Evolutionary conservation across 2,888 invertebrate genomes (phyloP), one percentile per base, ranked within the genome.

Genomic region (Globia sparganii): DNA sequence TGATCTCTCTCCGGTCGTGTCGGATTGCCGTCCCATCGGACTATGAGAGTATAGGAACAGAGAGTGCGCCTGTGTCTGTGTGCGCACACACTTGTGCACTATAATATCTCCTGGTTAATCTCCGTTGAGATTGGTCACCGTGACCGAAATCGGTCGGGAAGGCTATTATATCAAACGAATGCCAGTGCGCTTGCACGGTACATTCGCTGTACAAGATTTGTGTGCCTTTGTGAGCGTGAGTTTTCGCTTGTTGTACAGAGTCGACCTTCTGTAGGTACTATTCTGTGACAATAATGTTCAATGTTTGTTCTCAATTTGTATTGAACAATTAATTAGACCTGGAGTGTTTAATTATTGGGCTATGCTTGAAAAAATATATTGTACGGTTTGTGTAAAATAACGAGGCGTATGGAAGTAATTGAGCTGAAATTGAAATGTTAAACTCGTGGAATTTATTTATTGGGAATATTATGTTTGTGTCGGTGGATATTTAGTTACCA

Each of bases 251-350:
- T 46, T 11, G 31, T 46, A 46, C 46, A 46, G 15, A 46, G 2
- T 25, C 4, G 13, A 9, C 46, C 46, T 75, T 75, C 59, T 75
- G 37, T 31, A 37, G 25, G 25, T 11, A 18, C 28, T 75, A 37
- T 59, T 59, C 46, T 59, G 34, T 46, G 46, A 62, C 53, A 62
- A 43, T 43, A 61, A 82, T 15, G 18, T 61, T 56, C 31, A 68
- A 59, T 65, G 85, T 81, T 75, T 86, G 64, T 40, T 59, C 72
- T 65, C 68, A 62, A 74, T 86, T 72, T 74, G 56, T 77, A 66
- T 40, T 37, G 56, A 71, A 72, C 71, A 62, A 77, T 83, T 71
- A 81, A 81, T 77, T 77, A 72, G 59, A 84, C 46, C 53, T 59
- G 46, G 58, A 34, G 59, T 77, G 62, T 86, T 77, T 65, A 56